A percentile compares a stretch with the other conserved stretches of the same genome.
Evolutionary conservation across 1,140 invertebrate species (phyloP).

Genomic region (Heliconius nattereri): DNA sequence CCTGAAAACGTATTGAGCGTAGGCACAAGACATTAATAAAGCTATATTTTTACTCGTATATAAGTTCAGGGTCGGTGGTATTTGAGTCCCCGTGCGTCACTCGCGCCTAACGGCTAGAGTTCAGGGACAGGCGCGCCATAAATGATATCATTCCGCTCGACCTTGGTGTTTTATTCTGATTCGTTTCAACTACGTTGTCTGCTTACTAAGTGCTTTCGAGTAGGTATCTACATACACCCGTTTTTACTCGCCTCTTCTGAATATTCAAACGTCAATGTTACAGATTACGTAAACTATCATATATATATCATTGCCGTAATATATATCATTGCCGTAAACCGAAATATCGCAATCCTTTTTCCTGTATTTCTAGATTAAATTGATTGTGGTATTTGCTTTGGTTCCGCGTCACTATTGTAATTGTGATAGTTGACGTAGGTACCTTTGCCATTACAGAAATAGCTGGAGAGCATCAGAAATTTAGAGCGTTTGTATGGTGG

Average conservation of each 20-base stretch:
- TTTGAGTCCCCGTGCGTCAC: slow-evolving; percentile 69
- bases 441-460: slow-evolving; percentile 52
- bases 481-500: slow-evolving; percentile 42
- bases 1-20: slow-evolving; percentile 33
- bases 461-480: slow-evolving; percentile 54
- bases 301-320: not conserved
- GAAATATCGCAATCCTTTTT: not conserved
- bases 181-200: slow-evolving; percentile 70
- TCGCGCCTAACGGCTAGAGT: slow-evolving; percentile 62
- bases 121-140: slow-evolving; percentile 73
- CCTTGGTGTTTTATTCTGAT: slow-evolving; percentile 75
- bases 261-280: slow-evolving; percentile 13
- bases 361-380: not conserved
- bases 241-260: slow-evolving; percentile 13
- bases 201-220: slow-evolving; percentile 59
- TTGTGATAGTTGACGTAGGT: slow-evolving; percentile 38
- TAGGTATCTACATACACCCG: slow-evolving; percentile 30
- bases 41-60: slow-evolving; percentile 33
- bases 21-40: slow-evolving; percentile 39
- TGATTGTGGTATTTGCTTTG: not conserved
- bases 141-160: slow-evolving; percentile 73
- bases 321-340: not conserved
- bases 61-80: slow-evolving; percentile 52
- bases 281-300: not conserved
- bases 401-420: slow-evolving; percentile 32